Percentiles rank a stretch among this genome's conserved stretches.
Conservation (phyloP, 2,113 vertebrate genomes). For the Stegastes partitus region DNA sequence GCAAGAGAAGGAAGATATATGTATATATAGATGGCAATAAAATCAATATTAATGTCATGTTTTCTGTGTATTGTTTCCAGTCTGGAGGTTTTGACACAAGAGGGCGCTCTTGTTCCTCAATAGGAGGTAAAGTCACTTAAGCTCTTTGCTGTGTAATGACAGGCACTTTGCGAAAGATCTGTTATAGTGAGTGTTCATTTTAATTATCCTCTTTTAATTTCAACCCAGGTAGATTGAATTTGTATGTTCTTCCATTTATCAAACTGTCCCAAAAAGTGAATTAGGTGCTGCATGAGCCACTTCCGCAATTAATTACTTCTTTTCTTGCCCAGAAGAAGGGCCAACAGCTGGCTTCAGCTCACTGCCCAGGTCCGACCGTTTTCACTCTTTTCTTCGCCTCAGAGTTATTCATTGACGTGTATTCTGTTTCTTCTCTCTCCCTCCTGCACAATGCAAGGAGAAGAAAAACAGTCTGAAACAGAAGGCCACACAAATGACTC, state of each 20-base stretch:
- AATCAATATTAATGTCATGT: conserved; percentile 48
- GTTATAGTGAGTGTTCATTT: conserved; percentile 43
- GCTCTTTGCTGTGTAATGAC: neutral
- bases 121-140: neutral
- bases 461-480: conserved; percentile 68
- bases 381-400: conserved; percentile 53
- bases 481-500: conserved; percentile 72
- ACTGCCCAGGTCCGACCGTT: conserved; percentile 55
- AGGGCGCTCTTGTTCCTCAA: conserved; percentile 54
- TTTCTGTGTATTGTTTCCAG: conserved; percentile 26
- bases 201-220: conserved; percentile 56
- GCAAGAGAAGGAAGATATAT: conserved; percentile 52
- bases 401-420: conserved; percentile 69
- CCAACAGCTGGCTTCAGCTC: conserved; percentile 74
- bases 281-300: conserved; percentile 53
- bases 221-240: conserved; percentile 66
- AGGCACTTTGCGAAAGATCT: conserved; percentile 9
- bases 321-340: conserved; percentile 56
- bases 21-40: conserved; percentile 81
- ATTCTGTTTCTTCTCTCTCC: conserved; percentile 59
- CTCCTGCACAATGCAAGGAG: conserved; percentile 50
- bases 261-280: conserved; percentile 63
- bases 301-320: conserved; percentile 71
- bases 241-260: conserved; percentile 69
- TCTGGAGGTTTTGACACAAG: conserved; percentile 46